Base-by-base conservation (phyloP, 2,113 vertebrate species). In the Heliornis fulica region DNA sequence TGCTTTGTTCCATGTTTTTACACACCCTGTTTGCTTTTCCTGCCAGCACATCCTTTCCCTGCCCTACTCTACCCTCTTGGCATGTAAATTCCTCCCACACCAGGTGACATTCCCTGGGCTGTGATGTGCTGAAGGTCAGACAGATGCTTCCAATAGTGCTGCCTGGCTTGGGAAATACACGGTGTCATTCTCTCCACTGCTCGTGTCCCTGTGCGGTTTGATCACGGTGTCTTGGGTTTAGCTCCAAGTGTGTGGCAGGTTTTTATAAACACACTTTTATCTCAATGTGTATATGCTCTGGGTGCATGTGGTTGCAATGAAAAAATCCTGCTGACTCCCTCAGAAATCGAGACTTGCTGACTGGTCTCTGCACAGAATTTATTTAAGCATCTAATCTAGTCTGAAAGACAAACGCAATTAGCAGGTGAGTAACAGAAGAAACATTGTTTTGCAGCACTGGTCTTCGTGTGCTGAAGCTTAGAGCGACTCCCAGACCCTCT, bases 401-500 rank as follows among this genome's bases (percentile, higher is more conserved):
- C 77, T 87, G 93, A 90, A 94, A 96, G 87, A 94, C 72, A 95
- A 97, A 94, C 51, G 92, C 60, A 83, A 46, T 79, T 84, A 81
- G 81, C 54, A 43, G 43, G 54, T 83, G 61, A 95, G 66, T 71
- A 92, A 51, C 75, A 74, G 93, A 85, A 81, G 85, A 90, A 97
- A 96, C 81, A 5, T 29, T 50, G 87, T 31, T 81, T 96, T 91
- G 74, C 94, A 95, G 94, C 96, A 97, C 92, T 93, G 93, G 93
- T 92, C 97, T 94, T 97, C 87, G 93, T 43, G 90, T 97, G 59
- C 96, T 45, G 77, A 93, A 96, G 97, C 90, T 89, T 94, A 88
- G 77, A 97, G 81, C 96, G 97, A 90, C 95, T 95, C 98, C 94
- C 21, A 38, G 97, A 96, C 92, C 98, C 95, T 89, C 38, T 14